Evolutionary conservation across 2,888 invertebrate genomes (phyloP).

Genomic region (Melanostoma scalare): DNA sequence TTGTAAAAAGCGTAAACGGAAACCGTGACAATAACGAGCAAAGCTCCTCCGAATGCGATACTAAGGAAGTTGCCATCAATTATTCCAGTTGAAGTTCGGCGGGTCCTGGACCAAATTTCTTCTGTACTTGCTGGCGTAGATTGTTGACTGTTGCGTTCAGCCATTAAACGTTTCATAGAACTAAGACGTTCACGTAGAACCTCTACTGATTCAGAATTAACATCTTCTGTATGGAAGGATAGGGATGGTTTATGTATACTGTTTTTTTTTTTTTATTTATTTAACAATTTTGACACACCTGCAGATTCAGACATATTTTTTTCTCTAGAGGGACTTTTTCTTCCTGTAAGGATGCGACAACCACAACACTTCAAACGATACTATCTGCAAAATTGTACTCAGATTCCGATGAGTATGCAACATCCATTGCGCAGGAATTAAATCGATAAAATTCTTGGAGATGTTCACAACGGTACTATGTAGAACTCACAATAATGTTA

Average conservation of each 20-base stretch:
- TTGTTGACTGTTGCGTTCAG: constrained; percentile 85
- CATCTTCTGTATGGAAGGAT: constrained; percentile 76
- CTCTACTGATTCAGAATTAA: constrained; percentile 88
- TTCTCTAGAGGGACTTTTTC: neutral
- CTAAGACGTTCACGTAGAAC: constrained; percentile 89
- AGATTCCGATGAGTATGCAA: constrained; percentile 49
- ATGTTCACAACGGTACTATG: constrained; percentile 27
- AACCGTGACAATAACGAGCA: constrained; percentile 90
- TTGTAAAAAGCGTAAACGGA: constrained; percentile 94
- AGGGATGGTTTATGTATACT: neutral
- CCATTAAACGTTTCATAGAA: constrained; percentile 92
- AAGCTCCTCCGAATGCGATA: constrained; percentile 90
- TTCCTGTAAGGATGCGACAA: constrained; percentile 17
- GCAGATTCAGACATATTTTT: constrained; percentile 61
- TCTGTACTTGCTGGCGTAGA: constrained; percentile 80
- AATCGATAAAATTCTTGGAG: constrained; percentile 35
- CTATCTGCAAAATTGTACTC: constrained; percentile 37
- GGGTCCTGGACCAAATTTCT: constrained; percentile 80
- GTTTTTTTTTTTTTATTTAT: neutral
- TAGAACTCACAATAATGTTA: constrained; percentile 12
- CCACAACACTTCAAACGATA: constrained; percentile 14
- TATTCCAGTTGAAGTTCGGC: constrained; percentile 83
- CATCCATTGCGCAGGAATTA: constrained; percentile 69
- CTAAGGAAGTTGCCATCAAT: constrained; percentile 91
- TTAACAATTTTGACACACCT: constrained; percentile 26